Evolutionary conservation across 2,797 vertebrate genomes (phyloP).

Genomic region (Hydrocynus forskahlii): DNA sequence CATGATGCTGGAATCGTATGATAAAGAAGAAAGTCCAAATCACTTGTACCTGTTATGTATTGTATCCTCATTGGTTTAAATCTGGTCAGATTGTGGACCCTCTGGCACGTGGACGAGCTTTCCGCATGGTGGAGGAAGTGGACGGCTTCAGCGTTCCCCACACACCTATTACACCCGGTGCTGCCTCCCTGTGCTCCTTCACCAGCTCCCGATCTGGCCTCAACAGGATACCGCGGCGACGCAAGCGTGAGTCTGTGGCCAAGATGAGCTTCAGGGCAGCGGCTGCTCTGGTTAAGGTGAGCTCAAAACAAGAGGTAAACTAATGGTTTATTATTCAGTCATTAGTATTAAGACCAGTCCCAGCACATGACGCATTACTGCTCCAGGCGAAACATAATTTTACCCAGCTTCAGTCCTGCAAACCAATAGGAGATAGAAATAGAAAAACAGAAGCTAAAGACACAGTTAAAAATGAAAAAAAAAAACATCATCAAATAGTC

Average conservation of each 20-base stretch:
- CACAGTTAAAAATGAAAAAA: too few species aligned
- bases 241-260: slow-evolving; percentile 94
- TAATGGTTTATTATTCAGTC: background rate
- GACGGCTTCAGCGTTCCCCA: slow-evolving; percentile 87
- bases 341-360: background rate
- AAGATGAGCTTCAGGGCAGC: slow-evolving; percentile 96
- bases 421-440: too few species aligned
- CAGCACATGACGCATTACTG: too few species aligned
- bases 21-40: background rate
- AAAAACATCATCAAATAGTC: too few species aligned
- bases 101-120: slow-evolving; percentile 91
- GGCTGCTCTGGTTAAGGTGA: slow-evolving; percentile 91
- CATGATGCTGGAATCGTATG: too few species aligned
- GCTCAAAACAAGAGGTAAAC: background rate
- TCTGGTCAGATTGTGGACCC: slow-evolving; percentile 90
- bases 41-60: background rate
- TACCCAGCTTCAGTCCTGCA: too few species aligned
- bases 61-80: background rate
- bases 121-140: slow-evolving; percentile 88
- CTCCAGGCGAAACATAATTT: too few species aligned
- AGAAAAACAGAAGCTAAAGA: too few species aligned
- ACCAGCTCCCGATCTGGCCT: slow-evolving; percentile 95
- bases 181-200: slow-evolving; percentile 93
- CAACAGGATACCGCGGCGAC: slow-evolving; percentile 85
- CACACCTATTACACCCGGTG: slow-evolving; percentile 87